phyloP scores from a whole-genome alignment of 2,888 invertebrate species.

The Machimus rusticus region DNA sequence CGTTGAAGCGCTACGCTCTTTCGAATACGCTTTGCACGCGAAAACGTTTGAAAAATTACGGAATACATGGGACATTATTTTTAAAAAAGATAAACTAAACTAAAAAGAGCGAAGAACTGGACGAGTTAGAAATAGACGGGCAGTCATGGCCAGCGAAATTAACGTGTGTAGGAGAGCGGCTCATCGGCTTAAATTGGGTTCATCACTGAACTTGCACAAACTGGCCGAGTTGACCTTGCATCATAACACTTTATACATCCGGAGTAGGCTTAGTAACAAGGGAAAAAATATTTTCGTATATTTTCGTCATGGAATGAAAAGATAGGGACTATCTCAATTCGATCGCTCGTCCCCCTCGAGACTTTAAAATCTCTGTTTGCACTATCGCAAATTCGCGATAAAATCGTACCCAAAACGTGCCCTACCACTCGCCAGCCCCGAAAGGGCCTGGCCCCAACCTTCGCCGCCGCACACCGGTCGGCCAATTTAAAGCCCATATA shows the following conservation, averaged over 20 bases:
- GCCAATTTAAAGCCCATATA: background rate
- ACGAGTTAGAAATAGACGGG: background rate
- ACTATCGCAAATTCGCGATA: background rate
- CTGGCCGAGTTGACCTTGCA: slow-evolving; percentile 19
- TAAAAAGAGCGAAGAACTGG: background rate
- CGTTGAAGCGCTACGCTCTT: background rate
- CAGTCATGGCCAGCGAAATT: slow-evolving; percentile 23
- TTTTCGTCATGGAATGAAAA: background rate
- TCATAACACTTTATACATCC: slow-evolving; percentile 26
- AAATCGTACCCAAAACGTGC: background rate
- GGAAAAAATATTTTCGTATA: background rate
- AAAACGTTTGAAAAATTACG: background rate
- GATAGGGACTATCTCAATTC: background rate
- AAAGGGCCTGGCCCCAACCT: background rate
- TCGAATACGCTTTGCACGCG: background rate
- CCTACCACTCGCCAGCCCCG: background rate
- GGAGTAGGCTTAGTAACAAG: slow-evolving; percentile 7
- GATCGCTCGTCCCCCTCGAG: background rate
- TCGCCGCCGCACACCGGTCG: background rate
- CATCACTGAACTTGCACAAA: slow-evolving; percentile 33
- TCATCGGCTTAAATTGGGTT: slow-evolving; percentile 32
- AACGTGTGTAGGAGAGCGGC: slow-evolving; percentile 28
- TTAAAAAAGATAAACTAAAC: background rate
- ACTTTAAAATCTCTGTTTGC: background rate
- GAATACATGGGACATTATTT: background rate